phyloP scores from a whole-genome alignment of 2,888 invertebrate genomes.

The Zhengitettix transpicula region DNA sequence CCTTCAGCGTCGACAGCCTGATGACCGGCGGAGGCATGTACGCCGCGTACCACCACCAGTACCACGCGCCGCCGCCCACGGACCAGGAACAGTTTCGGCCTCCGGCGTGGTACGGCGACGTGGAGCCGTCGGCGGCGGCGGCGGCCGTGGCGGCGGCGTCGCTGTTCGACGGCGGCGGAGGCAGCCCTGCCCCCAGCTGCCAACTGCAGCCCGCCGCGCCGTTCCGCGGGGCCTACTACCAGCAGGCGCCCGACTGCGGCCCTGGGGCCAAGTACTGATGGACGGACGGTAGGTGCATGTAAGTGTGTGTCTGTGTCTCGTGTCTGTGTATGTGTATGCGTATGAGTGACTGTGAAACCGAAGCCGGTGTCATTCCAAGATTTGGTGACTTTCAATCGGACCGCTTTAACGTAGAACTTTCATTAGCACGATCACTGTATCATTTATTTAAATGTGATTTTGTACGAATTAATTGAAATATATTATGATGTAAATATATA shows the following conservation, averaged over 20 bases:
- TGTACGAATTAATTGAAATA: too few relatives aligned
- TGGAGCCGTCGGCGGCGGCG: conserved; percentile 36
- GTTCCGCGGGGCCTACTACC: conserved; percentile 31
- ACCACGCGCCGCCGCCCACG: conserved; percentile 15
- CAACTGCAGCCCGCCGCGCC: conserved; percentile 31
- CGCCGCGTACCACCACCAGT: conserved; percentile 19
- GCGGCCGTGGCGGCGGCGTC: conserved; percentile 23
- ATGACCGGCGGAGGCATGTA: conserved; percentile 31
- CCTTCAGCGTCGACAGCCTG: conserved; percentile 43
- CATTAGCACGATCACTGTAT: too few relatives aligned
- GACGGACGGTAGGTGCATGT: not conserved
- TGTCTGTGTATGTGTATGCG: too few relatives aligned
- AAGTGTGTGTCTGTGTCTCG: too few relatives aligned
- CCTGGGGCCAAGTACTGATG: conserved; percentile 29
- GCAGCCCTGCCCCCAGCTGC: conserved; percentile 22
- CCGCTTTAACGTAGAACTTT: too few relatives aligned
- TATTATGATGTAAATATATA: too few relatives aligned
- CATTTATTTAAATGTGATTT: too few relatives aligned
- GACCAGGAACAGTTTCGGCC: conserved; percentile 16
- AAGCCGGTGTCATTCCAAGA: too few relatives aligned
- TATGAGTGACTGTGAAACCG: too few relatives aligned
- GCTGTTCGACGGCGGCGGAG: conserved; percentile 18
- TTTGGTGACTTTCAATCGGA: too few relatives aligned
- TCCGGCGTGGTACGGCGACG: conserved; percentile 16
- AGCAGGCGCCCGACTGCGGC: conserved; percentile 10